Conservation (phyloP, 2,888 invertebrate species). For the Fabriciana adippe region DNA sequence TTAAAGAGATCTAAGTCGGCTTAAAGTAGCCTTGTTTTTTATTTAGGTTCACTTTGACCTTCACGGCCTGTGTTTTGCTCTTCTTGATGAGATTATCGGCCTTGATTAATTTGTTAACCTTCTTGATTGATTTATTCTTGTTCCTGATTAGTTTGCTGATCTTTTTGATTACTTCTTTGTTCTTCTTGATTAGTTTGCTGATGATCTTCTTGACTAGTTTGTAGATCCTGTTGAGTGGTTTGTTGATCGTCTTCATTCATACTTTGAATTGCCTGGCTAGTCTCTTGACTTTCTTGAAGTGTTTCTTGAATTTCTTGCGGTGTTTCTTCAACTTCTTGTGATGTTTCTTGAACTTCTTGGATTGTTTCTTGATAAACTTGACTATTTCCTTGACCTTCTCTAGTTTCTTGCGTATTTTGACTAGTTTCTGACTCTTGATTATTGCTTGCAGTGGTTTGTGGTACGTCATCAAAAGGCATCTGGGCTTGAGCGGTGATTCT, state of each 20-base stretch:
- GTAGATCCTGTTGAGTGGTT: slow-evolving; percentile 25
- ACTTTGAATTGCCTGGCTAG: slow-evolving; percentile 22
- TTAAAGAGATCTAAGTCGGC: neutral
- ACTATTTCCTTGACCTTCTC: slow-evolving; percentile 3
- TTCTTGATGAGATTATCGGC: neutral
- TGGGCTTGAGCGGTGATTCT: slow-evolving; percentile 61
- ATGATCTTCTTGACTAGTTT: slow-evolving; percentile 31
- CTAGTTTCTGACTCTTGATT: neutral
- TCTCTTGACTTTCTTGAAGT: slow-evolving; percentile 33
- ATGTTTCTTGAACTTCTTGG: neutral
- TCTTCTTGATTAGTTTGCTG: slow-evolving; percentile 28
- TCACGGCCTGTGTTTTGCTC: neutral
- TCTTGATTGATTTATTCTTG: slow-evolving; percentile 5
- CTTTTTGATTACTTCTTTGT: slow-evolving; percentile 1
- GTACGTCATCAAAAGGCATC: slow-evolving; percentile 20
- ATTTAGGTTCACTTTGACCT: neutral
- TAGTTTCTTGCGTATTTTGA: neutral
- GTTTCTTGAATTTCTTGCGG: neutral
- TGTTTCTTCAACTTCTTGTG: neutral
- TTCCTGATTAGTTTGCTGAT: slow-evolving; percentile 24
- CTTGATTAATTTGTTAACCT: slow-evolving; percentile 26
- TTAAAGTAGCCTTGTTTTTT: neutral
- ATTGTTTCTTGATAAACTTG: neutral
- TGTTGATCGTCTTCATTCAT: slow-evolving; percentile 32
- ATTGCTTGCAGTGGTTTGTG: slow-evolving; percentile 22